These are phyloP conservation scores for Gnathonemus longibarbis DNA, from an alignment of 2,113 vertebrate species.

Conservation along the genomic window DNA sequence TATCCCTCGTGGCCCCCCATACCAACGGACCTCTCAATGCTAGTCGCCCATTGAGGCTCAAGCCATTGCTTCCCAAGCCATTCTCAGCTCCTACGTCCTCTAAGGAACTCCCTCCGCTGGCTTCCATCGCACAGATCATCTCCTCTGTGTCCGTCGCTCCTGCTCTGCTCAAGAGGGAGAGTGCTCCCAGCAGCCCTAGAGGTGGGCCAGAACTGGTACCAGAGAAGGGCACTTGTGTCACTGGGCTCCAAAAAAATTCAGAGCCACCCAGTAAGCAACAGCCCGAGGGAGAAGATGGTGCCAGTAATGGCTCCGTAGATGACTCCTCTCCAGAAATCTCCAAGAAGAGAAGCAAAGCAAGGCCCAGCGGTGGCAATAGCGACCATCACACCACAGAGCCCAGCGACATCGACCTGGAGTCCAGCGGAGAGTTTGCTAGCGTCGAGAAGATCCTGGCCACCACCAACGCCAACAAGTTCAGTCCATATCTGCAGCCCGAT, in stretches of 20 bases:
- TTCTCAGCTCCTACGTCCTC: constrained; percentile 21
- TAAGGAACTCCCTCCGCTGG: constrained; percentile 83
- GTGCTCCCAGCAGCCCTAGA: constrained; percentile 34
- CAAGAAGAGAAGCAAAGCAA: constrained; percentile 38
- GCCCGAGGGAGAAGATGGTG: constrained; percentile 46
- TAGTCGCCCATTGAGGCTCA: constrained; percentile 72
- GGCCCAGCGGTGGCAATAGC: neutral
- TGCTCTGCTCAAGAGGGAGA: constrained; percentile 74
- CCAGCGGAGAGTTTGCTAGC: constrained; percentile 94
- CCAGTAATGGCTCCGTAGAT: constrained; percentile 13
- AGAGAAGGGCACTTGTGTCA: neutral
- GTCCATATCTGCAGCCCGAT: constrained; percentile 71
- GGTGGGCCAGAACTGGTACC: neutral
- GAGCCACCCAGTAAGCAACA: constrained; percentile 13
- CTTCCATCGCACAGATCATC: constrained; percentile 97
- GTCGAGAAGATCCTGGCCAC: constrained; percentile 96
- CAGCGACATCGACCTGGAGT: constrained; percentile 75
- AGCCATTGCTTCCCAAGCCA: constrained; percentile 90
- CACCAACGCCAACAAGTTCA: constrained; percentile 91
- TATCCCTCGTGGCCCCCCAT: constrained; percentile 60
- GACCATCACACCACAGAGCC: neutral
- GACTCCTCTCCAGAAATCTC: constrained; percentile 17
- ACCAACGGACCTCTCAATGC: constrained; percentile 53
- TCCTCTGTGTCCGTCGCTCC: constrained; percentile 86
- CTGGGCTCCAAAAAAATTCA: neutral